Percentiles rank a stretch among this genome's conserved stretches.
Evolutionary conservation across 1,140 invertebrate genomes (phyloP).

Genomic region (Bombus cullumanus): DNA sequence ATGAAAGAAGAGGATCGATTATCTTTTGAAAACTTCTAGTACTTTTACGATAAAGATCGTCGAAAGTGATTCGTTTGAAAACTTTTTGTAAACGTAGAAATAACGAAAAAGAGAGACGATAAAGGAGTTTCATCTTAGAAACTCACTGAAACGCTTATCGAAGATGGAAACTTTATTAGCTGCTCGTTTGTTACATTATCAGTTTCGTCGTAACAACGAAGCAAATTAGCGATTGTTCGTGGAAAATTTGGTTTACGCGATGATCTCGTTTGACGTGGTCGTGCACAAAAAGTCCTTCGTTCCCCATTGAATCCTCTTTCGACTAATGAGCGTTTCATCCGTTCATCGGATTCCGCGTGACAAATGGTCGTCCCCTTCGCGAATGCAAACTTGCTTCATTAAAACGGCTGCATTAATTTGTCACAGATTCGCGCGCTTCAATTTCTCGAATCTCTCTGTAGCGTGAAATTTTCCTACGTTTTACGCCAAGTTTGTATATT

Average conservation of each 20-base stretch:
- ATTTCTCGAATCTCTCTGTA: neutral
- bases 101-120: neutral
- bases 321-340: slow-evolving; percentile 49
- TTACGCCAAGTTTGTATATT: neutral
- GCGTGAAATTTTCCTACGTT: neutral
- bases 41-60: neutral
- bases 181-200: neutral
- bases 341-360: slow-evolving; percentile 39
- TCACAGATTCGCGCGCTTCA: slow-evolving; percentile 8
- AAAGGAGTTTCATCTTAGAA: neutral
- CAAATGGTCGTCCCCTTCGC: slow-evolving; percentile 31
- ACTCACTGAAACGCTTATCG: neutral
- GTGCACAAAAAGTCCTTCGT: neutral
- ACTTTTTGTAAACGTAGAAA: neutral
- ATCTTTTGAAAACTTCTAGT: no score
- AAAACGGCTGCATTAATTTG: slow-evolving; percentile 30
- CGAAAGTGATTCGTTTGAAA: neutral
- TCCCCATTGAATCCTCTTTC: slow-evolving; percentile 29
- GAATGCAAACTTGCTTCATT: slow-evolving; percentile 20
- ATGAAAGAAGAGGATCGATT: no score
- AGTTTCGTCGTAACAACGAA: neutral
- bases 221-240: slow-evolving; percentile 34
- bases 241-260: neutral
- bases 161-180: neutral
- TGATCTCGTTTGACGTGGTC: neutral